A percentile compares a stretch with the other conserved stretches of the same genome.
Conservation (phyloP, 2,113 vertebrate genomes). For the Misgurnus anguillicaudatus region DNA sequence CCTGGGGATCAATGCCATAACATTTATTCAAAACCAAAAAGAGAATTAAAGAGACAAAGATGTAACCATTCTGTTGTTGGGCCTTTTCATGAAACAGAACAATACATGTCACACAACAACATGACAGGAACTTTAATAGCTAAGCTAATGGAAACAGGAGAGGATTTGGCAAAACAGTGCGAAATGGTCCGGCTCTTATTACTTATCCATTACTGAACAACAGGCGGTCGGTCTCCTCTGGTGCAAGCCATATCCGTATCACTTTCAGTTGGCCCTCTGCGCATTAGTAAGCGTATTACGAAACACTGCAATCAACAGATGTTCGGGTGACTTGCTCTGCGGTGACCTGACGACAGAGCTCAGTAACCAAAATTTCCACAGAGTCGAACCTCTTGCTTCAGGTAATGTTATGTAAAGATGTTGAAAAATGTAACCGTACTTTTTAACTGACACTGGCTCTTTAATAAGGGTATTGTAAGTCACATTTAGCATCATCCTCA, state of each 20-base stretch:
- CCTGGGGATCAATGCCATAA: constrained; percentile 32
- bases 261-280: not conserved
- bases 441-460: too few relatives aligned
- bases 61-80: not conserved
- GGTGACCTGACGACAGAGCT: not conserved
- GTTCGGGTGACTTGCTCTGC: not conserved
- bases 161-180: not conserved
- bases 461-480: too few relatives aligned
- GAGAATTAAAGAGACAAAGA: not conserved
- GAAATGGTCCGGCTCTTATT: not conserved
- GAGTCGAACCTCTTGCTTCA: too few relatives aligned
- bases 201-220: constrained; percentile 9
- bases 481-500: too few relatives aligned
- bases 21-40: constrained; percentile 45
- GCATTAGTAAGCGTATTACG: not conserved
- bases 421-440: too few relatives aligned
- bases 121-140: constrained; percentile 1
- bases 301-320: constrained; percentile 33
- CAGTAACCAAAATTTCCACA: not conserved
- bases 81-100: not conserved
- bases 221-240: not conserved
- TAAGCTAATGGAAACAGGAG: constrained; percentile 3
- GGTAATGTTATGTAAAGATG: not conserved
- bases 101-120: not conserved
- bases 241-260: not conserved